Base-by-base conservation (phyloP, 2,113 vertebrate genomes). In the Lasiurus cinereus region DNA sequence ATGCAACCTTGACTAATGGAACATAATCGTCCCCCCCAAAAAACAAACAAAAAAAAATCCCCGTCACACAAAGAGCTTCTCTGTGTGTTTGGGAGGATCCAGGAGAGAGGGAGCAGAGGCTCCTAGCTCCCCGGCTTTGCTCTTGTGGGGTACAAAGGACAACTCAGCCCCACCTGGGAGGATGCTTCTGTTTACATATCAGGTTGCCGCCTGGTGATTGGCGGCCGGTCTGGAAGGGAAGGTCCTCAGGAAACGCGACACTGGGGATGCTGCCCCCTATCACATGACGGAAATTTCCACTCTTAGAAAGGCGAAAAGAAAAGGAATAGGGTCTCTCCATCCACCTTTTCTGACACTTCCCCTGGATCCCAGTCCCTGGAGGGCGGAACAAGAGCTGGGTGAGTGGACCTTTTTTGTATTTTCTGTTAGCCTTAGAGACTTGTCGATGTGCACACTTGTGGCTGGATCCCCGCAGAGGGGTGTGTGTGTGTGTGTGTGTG, bases 231-330 rank as follows among this genome's bases (percentile, higher is more conserved):
- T 89, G 70, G 88, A 95, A 97, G 96, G 98, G 97, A 96, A 96
- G 96, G 97, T 96, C 96, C 85, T 13, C 69, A 88, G 90, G 94
- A 96, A 95, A 93, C 10, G 93, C 88, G 82, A 92, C 89, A 80
- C 96, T 91, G 89, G 93, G 95, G 97, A 97, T 96, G 97, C 96
- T 92, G 96, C 97, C 97, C 97, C 96, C 97, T 94, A 96, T 96
- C 97, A 96, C 97, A 96, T 93, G 93, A 97, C 93, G 98, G 98
- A 98, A 97, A 98, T 97, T 97, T 98, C 98, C 98, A 98, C 95
- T 94, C 97, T 97, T 95, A 13, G 95, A 79, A 94, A 96, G 96
- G 70, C 88, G 48, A 69, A 93, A 94, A 95, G 95, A 89, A 90
- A 89, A 93, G 90, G 94, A 94, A 95, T 83, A 93, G 95, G 93